Percentiles rank a stretch among this genome's conserved stretches.
phyloP scores from a whole-genome alignment of 1,140 invertebrate genomes.

The Brachionus rotundiformis region DNA sequence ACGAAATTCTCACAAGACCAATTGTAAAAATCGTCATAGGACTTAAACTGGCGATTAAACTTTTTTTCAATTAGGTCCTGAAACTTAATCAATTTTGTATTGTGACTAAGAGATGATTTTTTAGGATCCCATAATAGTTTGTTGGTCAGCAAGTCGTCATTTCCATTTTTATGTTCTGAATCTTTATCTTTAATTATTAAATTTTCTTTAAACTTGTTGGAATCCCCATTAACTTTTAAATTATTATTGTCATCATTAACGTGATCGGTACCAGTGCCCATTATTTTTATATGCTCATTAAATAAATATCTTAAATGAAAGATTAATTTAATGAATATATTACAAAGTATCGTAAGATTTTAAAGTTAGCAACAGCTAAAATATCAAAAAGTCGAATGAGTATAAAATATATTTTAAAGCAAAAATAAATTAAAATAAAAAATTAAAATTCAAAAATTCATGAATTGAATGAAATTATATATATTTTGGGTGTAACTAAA shows the following conservation, averaged over 20 bases:
- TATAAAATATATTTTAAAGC: not conserved
- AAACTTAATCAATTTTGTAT: conserved; percentile 50
- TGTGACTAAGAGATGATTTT: not conserved
- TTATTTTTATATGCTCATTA: too few relatives aligned
- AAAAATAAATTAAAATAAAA: conserved; percentile 39
- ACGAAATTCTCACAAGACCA: conserved; percentile 66
- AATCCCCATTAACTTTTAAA: not conserved
- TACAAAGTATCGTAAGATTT: conserved; percentile 23
- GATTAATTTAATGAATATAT: not conserved
- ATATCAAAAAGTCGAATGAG: not conserved
- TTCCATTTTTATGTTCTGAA: not conserved
- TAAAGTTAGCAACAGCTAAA: conserved; percentile 24
- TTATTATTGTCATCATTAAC: not conserved
- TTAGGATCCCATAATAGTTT: conserved; percentile 1
- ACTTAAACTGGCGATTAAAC: conserved; percentile 52
- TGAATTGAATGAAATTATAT: not conserved
- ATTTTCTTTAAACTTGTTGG: not conserved
- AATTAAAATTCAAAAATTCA: not conserved
- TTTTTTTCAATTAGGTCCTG: conserved; percentile 52
- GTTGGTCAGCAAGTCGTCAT: not conserved
- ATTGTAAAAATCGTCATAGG: conserved; percentile 64
- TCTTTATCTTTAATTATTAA: not conserved
- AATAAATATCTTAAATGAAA: too few relatives aligned
- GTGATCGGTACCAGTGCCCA: not conserved
- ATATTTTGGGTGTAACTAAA: not conserved